Evolutionary conservation across 2,888 invertebrate species (phyloP).

Genomic region (Sturmia bella): DNA sequence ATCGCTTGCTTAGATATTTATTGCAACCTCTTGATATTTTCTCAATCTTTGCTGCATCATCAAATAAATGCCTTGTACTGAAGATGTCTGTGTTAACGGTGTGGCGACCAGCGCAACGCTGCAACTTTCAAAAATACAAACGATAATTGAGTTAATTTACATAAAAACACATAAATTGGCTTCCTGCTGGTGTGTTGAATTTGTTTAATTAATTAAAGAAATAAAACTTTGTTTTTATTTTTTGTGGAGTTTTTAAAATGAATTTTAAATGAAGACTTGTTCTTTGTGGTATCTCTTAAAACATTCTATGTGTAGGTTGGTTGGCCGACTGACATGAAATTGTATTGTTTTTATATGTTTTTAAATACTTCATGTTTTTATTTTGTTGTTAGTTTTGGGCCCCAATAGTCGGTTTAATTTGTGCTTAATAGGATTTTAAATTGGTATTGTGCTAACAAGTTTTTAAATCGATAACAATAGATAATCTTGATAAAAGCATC

Average conservation of each 20-base stretch:
- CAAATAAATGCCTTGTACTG: slow-evolving; percentile 12
- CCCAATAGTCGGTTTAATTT: slow-evolving; percentile 45
- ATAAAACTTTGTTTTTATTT: slow-evolving; percentile 50
- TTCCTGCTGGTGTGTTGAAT: slow-evolving; percentile 66
- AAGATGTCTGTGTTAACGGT: not conserved
- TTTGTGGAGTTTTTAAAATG: slow-evolving; percentile 12
- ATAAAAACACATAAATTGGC: slow-evolving; percentile 70
- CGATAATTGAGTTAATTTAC: slow-evolving; percentile 69
- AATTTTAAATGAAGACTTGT: slow-evolving; percentile 21
- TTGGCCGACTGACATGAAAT: slow-evolving; percentile 23
- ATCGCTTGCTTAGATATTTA: slow-evolving; percentile 8
- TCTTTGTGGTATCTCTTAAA: not conserved
- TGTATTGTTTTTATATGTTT: slow-evolving; percentile 64
- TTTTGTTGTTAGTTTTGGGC: slow-evolving; percentile 3
- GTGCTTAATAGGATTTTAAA: slow-evolving; percentile 61
- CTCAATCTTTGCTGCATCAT: slow-evolving; percentile 7
- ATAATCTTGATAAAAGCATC: slow-evolving; percentile 49
- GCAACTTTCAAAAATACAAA: slow-evolving; percentile 54
- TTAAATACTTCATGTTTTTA: slow-evolving; percentile 49
- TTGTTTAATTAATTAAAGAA: slow-evolving; percentile 67
- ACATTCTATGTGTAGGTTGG: slow-evolving; percentile 51
- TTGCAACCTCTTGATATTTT: not conserved
- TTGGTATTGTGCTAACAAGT: slow-evolving; percentile 61
- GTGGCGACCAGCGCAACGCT: slow-evolving; percentile 1
- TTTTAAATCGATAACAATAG: slow-evolving; percentile 54